phyloP scores from a whole-genome alignment of 1,140 invertebrate species.

The Hyphantria cunea region DNA sequence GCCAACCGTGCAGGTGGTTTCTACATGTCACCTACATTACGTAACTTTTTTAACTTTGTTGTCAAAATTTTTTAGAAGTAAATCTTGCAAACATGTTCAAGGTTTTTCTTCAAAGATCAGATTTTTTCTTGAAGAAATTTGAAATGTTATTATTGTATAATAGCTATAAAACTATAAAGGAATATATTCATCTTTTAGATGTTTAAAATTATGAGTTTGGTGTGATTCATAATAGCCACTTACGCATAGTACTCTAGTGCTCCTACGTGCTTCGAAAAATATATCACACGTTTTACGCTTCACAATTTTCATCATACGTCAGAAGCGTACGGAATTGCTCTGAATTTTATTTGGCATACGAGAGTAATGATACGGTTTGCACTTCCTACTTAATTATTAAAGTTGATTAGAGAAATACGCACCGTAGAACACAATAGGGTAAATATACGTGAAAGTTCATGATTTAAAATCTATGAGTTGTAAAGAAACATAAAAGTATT shows the following conservation, averaged over 20 bases:
- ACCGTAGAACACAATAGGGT: too few species aligned
- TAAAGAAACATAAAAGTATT: too few species aligned
- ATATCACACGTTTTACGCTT: constrained; percentile 20
- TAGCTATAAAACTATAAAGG: not conserved
- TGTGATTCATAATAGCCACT: constrained; percentile 17
- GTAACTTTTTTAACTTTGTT: too few species aligned
- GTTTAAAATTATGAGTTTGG: not conserved
- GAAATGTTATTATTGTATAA: too few species aligned
- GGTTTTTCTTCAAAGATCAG: too few species aligned
- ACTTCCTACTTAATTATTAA: constrained; percentile 10
- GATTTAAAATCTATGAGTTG: too few species aligned
- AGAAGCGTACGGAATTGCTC: constrained; percentile 9
- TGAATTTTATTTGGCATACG: constrained; percentile 4
- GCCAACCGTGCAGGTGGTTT: too few species aligned
- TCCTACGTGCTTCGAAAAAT: constrained; percentile 22
- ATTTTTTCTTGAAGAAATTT: too few species aligned
- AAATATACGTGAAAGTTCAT: too few species aligned
- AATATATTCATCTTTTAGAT: not conserved
- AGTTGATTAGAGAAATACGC: constrained; percentile 2
- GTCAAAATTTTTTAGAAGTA: too few species aligned
- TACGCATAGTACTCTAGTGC: constrained; percentile 5
- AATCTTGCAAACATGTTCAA: too few species aligned
- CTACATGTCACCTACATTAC: too few species aligned
- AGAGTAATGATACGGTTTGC: constrained; percentile 8
- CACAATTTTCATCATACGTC: constrained; percentile 10